Percentiles rank a stretch among this genome's conserved stretches.
phyloP scores from a whole-genome alignment of 2,888 invertebrate species.

The Acholoe squamosa region DNA sequence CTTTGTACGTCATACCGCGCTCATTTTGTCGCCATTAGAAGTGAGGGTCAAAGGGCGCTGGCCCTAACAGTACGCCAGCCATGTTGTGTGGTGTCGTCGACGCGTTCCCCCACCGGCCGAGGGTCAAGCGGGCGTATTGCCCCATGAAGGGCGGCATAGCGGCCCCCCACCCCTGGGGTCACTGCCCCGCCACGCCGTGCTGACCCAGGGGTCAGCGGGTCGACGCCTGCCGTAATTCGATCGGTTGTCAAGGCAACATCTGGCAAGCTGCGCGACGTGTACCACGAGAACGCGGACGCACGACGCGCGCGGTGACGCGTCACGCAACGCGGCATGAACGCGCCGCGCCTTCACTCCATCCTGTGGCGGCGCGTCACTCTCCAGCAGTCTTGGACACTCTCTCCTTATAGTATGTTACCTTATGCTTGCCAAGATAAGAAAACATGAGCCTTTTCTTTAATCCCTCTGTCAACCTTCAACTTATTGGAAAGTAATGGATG shows the following conservation, averaged over 20 bases:
- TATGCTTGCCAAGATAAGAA: background rate
- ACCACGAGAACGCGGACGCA: background rate
- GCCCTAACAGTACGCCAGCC: constrained; percentile 6
- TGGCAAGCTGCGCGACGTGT: constrained; percentile 43
- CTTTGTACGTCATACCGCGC: constrained; percentile 29
- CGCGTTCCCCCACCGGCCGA: background rate
- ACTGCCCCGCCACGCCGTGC: constrained; percentile 23
- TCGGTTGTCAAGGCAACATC: constrained; percentile 62
- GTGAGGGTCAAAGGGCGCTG: constrained; percentile 47
- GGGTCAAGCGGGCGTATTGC: constrained; percentile 34
- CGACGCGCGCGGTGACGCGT: too few relatives aligned
- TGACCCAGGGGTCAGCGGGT: constrained; percentile 39
- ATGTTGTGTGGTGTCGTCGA: constrained; percentile 1
- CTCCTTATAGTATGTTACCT: background rate
- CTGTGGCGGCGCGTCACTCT: too few relatives aligned
- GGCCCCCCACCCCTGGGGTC: constrained; percentile 9
- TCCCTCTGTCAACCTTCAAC: too few relatives aligned
- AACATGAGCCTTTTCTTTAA: too few relatives aligned
- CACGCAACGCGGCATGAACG: background rate
- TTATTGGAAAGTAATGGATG: too few relatives aligned
- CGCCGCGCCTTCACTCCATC: background rate
- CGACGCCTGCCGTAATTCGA: constrained; percentile 18
- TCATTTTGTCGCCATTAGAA: constrained; percentile 43
- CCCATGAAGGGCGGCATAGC: background rate
- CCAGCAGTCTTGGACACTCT: background rate